These are phyloP conservation scores for Pseudorhiza aurosa DNA, from an alignment of 30 jellyfish, hydroid and myxozoan genomes.

Conservation along the genomic window DNA sequence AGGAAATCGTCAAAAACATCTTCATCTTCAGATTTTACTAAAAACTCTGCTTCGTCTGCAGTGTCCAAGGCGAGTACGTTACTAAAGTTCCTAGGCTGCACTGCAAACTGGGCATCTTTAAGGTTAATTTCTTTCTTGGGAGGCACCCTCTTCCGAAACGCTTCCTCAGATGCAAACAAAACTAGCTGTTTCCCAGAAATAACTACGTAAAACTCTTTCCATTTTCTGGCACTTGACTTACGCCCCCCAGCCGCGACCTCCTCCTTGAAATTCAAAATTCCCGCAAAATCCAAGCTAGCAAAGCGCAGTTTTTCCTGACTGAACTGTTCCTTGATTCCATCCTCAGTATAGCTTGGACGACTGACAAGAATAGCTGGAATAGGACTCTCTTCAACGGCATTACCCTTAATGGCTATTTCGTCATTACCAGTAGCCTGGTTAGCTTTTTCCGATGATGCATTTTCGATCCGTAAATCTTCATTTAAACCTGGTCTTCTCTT, in stretches of 20 bases:
- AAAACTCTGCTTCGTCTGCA: conserved; percentile 37
- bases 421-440: neutral
- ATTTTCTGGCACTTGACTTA: conserved; percentile 11
- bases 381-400: neutral
- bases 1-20: conserved; percentile 47
- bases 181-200: neutral
- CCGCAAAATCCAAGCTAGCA: conserved; percentile 38
- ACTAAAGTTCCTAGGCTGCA: conserved; percentile 1
- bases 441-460: neutral
- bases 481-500: neutral
- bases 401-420: neutral
- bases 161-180: conserved; percentile 18
- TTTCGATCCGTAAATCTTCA: neutral
- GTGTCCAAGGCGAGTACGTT: conserved; percentile 35
- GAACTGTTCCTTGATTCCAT: neutral
- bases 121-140: conserved; percentile 15
- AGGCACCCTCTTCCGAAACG: neutral
- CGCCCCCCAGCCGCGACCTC: conserved; percentile 3
- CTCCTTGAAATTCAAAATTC: conserved; percentile 41
- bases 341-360: conserved; percentile 8
- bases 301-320: neutral
- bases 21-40: conserved; percentile 28
- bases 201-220: conserved; percentile 46
- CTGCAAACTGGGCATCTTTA: conserved; percentile 34
- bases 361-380: neutral